phyloP scores from a whole-genome alignment of 1,140 invertebrate species.

The Trachymyrmex cornetzi region DNA sequence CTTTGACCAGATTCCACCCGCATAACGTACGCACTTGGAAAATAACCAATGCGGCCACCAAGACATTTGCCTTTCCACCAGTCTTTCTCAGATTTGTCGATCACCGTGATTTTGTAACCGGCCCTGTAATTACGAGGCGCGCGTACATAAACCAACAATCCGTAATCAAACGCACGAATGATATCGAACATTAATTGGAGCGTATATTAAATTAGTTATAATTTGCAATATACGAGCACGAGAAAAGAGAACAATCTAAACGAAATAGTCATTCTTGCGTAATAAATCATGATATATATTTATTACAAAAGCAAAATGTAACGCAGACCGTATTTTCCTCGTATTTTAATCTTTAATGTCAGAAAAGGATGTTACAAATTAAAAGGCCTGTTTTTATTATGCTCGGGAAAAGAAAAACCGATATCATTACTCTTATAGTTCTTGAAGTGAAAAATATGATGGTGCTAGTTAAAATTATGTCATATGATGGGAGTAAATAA shows the following conservation, averaged over 20 bases:
- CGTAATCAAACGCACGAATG: neutral
- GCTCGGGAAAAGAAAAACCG: no score
- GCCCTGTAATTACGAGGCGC: conserved; percentile 88
- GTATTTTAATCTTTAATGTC: neutral
- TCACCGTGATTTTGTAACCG: conserved; percentile 97
- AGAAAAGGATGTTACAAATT: neutral
- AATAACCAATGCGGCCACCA: conserved; percentile 94
- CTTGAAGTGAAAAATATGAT: no score
- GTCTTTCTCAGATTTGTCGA: conserved; percentile 97
- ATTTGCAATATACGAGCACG: neutral
- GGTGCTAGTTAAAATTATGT: no score
- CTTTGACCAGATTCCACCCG: conserved; percentile 95
- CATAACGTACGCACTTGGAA: conserved; percentile 97
- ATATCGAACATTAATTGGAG: neutral
- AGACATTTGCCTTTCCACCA: conserved; percentile 99
- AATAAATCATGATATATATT: neutral
- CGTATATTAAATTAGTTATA: neutral
- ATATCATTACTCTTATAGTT: no score
- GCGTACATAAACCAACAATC: neutral
- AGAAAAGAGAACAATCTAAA: neutral
- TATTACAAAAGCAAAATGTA: neutral
- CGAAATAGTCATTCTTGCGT: neutral
- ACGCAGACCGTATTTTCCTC: neutral
- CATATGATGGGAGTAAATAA: no score
- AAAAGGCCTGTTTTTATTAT: neutral